Percentiles rank a stretch among this genome's conserved stretches.
These are phyloP conservation scores for Eriosoma lanigerum DNA, from an alignment of 1,140 invertebrate species.

Conservation along the genomic window DNA sequence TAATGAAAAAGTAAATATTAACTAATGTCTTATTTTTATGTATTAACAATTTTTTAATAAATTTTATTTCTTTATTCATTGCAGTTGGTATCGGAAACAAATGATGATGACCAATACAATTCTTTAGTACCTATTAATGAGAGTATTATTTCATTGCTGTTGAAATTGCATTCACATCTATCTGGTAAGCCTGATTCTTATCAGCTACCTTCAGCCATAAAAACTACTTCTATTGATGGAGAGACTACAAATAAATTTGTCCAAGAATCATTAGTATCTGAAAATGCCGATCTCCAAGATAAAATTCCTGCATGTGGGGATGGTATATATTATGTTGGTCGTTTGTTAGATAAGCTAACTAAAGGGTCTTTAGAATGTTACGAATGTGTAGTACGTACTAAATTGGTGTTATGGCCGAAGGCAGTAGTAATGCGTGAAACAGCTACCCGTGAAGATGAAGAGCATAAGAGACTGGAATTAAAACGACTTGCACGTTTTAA, in stretches of 20 bases:
- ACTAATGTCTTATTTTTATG: background rate
- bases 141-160: slow-evolving; percentile 85
- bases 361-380: background rate
- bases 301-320: background rate
- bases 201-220: slow-evolving; percentile 57
- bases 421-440: slow-evolving; percentile 22
- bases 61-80: too few relatives aligned
- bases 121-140: slow-evolving; percentile 69
- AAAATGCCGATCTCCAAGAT: background rate
- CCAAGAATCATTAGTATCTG: background rate
- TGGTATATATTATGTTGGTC: slow-evolving; percentile 10
- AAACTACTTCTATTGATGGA: background rate
- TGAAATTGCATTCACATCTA: slow-evolving; percentile 91
- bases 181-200: slow-evolving; percentile 80
- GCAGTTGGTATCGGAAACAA: too few relatives aligned
- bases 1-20: background rate
- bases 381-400: background rate
- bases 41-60: too few relatives aligned
- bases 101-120: background rate
- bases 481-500: slow-evolving; percentile 9
- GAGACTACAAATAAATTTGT: too few relatives aligned
- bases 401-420: background rate
- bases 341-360: slow-evolving; percentile 8
- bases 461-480: slow-evolving; percentile 9
- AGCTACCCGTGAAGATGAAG: background rate